Evolutionary conservation across 2,888 invertebrate genomes (phyloP).

Genomic region (Geotrupes spiniger): DNA sequence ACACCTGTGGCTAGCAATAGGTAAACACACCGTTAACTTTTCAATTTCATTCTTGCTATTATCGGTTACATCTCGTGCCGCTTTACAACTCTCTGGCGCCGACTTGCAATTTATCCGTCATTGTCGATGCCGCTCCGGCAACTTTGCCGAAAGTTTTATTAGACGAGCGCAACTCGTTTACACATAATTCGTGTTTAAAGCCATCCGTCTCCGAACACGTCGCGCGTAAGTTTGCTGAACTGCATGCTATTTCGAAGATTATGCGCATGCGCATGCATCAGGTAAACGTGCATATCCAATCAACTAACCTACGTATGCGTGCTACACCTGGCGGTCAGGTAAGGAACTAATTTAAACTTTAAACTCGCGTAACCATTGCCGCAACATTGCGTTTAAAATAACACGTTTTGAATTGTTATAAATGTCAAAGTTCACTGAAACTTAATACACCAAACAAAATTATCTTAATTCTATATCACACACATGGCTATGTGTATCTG

Average conservation of each 20-base stretch:
- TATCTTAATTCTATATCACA: too few species aligned
- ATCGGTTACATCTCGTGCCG: not conserved
- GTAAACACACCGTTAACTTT: constrained; percentile 26
- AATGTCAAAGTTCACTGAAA: too few species aligned
- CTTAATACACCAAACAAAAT: too few species aligned
- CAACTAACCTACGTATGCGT: not conserved
- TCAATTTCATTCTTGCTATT: constrained; percentile 14
- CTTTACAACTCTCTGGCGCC: not conserved
- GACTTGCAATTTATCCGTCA: not conserved
- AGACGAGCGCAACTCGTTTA: not conserved
- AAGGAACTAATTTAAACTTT: not conserved
- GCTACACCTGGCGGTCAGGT: constrained; percentile 1
- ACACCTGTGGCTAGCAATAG: constrained; percentile 31
- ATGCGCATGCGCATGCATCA: constrained; percentile 18
- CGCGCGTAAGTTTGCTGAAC: constrained; percentile 24
- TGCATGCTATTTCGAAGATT: constrained; percentile 18
- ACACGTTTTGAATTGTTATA: too few species aligned
- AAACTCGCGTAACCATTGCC: too few species aligned
- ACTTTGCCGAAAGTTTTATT: not conserved
- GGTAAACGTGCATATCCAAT: constrained; percentile 2
- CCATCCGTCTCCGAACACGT: constrained; percentile 15
- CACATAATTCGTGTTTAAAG: constrained; percentile 7
- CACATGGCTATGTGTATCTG: too few species aligned
- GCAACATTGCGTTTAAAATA: too few species aligned
- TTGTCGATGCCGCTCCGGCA: not conserved